Conservation (phyloP, 2,113 vertebrate species). For the Gallinago paraguaiae region DNA sequence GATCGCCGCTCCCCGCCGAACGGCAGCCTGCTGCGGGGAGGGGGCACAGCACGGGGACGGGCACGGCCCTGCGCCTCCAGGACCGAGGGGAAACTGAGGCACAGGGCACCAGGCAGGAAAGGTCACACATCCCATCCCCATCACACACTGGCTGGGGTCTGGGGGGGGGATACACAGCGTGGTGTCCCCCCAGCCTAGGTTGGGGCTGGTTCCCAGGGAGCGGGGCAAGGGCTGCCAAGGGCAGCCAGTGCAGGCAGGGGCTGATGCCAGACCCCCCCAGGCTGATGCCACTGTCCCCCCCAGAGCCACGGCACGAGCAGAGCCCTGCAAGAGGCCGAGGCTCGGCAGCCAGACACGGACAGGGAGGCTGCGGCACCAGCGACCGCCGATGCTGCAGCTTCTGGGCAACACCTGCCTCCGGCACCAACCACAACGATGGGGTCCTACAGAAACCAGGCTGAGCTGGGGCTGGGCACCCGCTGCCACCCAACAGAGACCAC, state of each 20-base stretch:
- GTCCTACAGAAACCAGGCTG: no score
- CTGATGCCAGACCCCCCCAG: neutral
- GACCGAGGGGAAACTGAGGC: neutral
- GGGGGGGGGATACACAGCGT: neutral
- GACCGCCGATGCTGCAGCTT: accelerated
- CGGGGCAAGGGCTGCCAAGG: neutral
- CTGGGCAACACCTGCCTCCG: accelerated
- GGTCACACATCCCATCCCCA: neutral
- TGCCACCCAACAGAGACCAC: neutral
- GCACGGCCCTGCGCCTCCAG: accelerated
- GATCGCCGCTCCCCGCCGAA: neutral
- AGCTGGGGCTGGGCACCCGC: neutral
- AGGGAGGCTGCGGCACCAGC: neutral
- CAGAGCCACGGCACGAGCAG: accelerated
- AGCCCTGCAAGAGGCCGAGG: accelerated
- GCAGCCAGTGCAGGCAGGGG: neutral
- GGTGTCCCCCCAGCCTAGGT: accelerated
- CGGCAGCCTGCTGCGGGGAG: neutral
- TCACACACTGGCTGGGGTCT: neutral
- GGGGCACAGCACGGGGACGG: accelerated
- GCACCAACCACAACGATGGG: accelerated
- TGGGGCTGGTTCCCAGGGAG: accelerated
- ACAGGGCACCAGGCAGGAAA: accelerated
- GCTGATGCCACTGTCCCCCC: neutral
- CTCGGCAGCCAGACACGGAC: accelerated